Evolutionary conservation across 2,113 vertebrate species (phyloP), one percentile per base, ranked within the genome.

Genomic region (Halichoeres trimaculatus): DNA sequence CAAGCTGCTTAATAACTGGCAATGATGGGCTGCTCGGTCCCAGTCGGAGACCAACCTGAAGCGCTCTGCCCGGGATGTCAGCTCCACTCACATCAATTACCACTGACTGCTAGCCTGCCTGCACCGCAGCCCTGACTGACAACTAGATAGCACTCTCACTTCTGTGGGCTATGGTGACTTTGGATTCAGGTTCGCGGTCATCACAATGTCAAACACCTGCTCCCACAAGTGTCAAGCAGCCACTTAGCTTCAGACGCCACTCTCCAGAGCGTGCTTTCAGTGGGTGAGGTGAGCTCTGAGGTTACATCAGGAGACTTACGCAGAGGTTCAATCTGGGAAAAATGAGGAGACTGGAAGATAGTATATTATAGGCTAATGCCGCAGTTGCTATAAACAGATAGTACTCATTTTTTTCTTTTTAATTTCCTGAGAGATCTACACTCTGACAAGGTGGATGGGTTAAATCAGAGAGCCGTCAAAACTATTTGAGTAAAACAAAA

Each of bases 1-100:
- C 90, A 86, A 78, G 88, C 85, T 87, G 90, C 87, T 91, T 92
- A 92, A 93, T 93, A 93, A 93, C 91, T 86, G 85, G 84, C 92
- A 90, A 93, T 93, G 91, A 93, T 93, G 90, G 86, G 92, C 86
- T 90, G 90, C 87, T 87, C 85, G 67, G 90, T 90, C 91, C 88
- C 91, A 90, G 89, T 89, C 88, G 81, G 83, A 91, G 89, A 88
- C 89, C 90, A 87, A 93, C 88, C 92, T 91, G 91, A 89, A 91
- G 89, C 87, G 80, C 83, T 88, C 88, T 88, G 91, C 90, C 80
- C 86, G 67, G 91, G 86, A 93, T 85, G 92, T 93, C 91, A 92
- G 64, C 87, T 91, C 88, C 23, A 87, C 88, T 92, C 91, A 91
- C 74, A 86, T 93, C 91, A 93, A 92, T 93, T 93, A 92, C 84